These are phyloP conservation scores for Champsocephalus esox DNA, from an alignment of 2,797 vertebrate genomes.

Conservation along the genomic window DNA sequence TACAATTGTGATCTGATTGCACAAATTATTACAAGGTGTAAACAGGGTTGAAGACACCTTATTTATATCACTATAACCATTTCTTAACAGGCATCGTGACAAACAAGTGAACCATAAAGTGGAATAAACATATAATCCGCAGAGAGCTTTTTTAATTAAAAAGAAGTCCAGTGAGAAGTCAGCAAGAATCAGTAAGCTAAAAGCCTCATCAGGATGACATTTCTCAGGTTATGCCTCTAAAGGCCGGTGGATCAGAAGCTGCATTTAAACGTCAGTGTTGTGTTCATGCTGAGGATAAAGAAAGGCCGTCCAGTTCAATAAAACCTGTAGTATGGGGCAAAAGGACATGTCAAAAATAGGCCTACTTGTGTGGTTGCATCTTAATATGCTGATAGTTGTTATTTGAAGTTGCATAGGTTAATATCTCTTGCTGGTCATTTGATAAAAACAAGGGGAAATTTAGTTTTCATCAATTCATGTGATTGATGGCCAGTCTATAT, in stretches of 20 bases:
- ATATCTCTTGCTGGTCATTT: no score
- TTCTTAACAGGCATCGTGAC: constrained; percentile 2
- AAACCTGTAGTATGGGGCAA: no score
- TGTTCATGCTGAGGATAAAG: constrained; percentile 3
- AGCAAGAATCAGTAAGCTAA: background rate
- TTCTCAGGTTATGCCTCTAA: background rate
- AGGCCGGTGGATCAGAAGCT: background rate
- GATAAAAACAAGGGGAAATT: no score
- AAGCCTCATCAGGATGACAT: background rate
- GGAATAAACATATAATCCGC: background rate
- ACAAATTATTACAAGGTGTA: no score
- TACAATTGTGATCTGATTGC: no score
- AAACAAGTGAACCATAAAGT: constrained; percentile 2
- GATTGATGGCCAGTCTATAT: no score
- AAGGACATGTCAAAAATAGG: no score
- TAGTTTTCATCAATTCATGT: no score
- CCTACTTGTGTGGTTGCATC: no score
- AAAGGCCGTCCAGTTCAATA: background rate
- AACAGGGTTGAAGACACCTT: background rate
- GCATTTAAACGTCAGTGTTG: background rate
- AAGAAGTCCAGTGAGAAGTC: background rate
- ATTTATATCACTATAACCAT: background rate
- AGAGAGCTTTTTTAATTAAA: constrained; percentile 1
- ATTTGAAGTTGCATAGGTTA: no score
- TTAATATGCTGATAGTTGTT: no score